These are phyloP conservation scores for Rhynchonycteris naso DNA, from an alignment of 2,797 vertebrate species.

Conservation along the genomic window DNA sequence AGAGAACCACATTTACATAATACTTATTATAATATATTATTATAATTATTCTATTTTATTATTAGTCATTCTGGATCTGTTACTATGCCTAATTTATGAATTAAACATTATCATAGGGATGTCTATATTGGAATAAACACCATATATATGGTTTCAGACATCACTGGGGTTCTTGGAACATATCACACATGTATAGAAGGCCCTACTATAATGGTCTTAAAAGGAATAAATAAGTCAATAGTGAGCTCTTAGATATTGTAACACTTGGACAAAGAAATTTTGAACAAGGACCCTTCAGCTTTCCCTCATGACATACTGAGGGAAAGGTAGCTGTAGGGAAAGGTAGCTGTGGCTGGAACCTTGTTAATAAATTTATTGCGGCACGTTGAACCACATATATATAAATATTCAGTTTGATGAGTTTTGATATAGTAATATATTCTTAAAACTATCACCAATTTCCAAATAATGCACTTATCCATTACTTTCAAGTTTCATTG, in stretches of 20 bases:
- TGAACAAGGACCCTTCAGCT: background rate
- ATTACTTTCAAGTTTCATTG: background rate
- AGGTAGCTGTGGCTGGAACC: background rate
- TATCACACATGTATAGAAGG: background rate
- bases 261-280: background rate
- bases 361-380: background rate
- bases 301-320: background rate
- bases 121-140: background rate
- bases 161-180: background rate
- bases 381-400: background rate
- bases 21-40: background rate
- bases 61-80: background rate
- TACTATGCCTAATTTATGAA: background rate
- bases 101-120: background rate
- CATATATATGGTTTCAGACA: background rate
- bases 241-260: background rate
- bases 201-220: background rate
- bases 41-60: background rate
- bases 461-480: background rate
- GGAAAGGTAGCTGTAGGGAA: background rate
- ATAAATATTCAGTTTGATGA: slow-evolving; percentile 18
- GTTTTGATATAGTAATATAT: background rate
- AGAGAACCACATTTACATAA: background rate
- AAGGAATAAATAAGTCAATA: background rate
- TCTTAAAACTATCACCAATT: slow-evolving; percentile 1